Conservation (phyloP, 1,140 invertebrate genomes). For the Choristoneura fumiferana region DNA sequence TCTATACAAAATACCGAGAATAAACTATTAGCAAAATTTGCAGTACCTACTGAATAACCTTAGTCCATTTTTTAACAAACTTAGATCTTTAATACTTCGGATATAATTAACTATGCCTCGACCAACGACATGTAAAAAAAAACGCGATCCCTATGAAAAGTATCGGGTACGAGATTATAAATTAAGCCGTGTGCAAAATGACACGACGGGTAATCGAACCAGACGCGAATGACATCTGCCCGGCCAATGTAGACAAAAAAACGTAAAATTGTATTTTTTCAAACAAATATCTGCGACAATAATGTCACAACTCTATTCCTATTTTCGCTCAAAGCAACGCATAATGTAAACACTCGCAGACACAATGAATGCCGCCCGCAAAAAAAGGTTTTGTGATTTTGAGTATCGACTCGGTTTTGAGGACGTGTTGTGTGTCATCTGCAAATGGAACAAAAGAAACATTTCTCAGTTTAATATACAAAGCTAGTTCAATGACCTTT, state of each 20-base stretch:
- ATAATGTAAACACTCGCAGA: conserved; percentile 55
- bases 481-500: conserved; percentile 6
- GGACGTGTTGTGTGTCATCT: conserved; percentile 20
- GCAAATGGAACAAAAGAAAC: neutral
- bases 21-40: neutral
- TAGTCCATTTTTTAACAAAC: neutral
- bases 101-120: conserved; percentile 25
- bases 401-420: conserved; percentile 37
- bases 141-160: conserved; percentile 38
- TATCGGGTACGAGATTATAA: conserved; percentile 48
- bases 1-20: neutral
- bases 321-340: conserved; percentile 34
- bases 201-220: conserved; percentile 49
- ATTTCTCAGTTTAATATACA: neutral
- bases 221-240: conserved; percentile 51
- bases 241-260: conserved; percentile 43
- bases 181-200: conserved; percentile 53
- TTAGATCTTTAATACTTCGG: neutral
- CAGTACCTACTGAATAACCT: neutral
- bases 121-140: conserved; percentile 36
- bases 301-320: conserved; percentile 56
- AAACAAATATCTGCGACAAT: conserved; percentile 45
- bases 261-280: conserved; percentile 39
- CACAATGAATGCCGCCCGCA: conserved; percentile 35
- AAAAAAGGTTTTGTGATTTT: conserved; percentile 36